Base-by-base conservation (phyloP, 2,113 vertebrate genomes). In the Dinomys branickii region DNA sequence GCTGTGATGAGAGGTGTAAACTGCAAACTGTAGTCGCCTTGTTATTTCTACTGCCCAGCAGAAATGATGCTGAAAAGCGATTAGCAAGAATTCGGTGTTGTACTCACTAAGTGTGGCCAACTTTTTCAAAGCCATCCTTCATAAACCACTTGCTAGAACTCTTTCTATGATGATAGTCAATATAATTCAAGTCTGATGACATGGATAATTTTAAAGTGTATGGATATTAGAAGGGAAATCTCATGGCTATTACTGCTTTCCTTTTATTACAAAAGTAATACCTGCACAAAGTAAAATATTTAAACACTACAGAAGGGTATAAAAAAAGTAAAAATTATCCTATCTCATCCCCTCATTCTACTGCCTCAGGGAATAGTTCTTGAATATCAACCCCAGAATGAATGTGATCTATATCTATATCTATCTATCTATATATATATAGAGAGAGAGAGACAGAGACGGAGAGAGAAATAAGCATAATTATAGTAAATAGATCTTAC, bases 231-330 rank as follows among this genome's bases (percentile, higher is more conserved):
- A 85, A 89, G 28, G n/a, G 7, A 69, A 33, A 80, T 88, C 33
- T 88, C 41, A 10, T 35, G 20, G 54, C 38, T 81, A 13, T 89
- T 56, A 77, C 44, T 41, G 22, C 33, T 94, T 84, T 77, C 63
- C 56, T 93, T 88, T 90, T 88, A 88, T 90, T 92, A 41, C 7
- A 93, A 94, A 87, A 90, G 47, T 80, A 93, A 73, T 88, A 58
- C 17, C 22, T 26, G 3, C 3, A 73, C 8, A 63, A 75, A 59
- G 13, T 82, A 44, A 59, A 75, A 89, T 47, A 20, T n/a, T 10
- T 38, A 90, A 95, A 89, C 10, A 92, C 7, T 88, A 90, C 35
- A 50, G 88, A 92, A 94, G 77, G 52, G 52, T 94, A 83, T 85
- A 75, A 85, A 96, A 69, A 93, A 95, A 19, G 4, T 8, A 67